Evolutionary conservation across 2,797 vertebrate genomes (phyloP).

Genomic region (Chelmon rostratus): DNA sequence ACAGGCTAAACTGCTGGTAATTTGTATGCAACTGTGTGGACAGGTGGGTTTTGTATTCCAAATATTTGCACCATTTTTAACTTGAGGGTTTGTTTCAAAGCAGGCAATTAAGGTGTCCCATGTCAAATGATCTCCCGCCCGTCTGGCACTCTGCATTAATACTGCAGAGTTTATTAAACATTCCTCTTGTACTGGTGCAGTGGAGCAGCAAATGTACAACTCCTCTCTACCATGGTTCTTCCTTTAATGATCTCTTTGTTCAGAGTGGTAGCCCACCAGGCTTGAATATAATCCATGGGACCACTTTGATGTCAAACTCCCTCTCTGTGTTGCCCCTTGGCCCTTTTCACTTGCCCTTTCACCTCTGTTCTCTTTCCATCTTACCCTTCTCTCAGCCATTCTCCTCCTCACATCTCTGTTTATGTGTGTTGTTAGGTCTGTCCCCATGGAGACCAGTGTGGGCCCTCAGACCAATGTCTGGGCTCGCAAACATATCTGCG

Average conservation of each 20-base stretch:
- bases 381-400: slow-evolving; percentile 24
- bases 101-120: not conserved
- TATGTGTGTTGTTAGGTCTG: slow-evolving; percentile 61
- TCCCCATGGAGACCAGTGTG: slow-evolving; percentile 62
- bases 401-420: slow-evolving; percentile 61
- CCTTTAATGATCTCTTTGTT: slow-evolving; percentile 36
- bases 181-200: slow-evolving; percentile 17
- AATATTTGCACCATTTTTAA: not conserved
- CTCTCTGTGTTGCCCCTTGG: slow-evolving; percentile 15
- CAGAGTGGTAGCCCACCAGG: slow-evolving; percentile 18
- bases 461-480: slow-evolving; percentile 60
- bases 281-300: slow-evolving; percentile 28
- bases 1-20: not conserved
- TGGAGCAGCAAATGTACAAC: slow-evolving; percentile 21
- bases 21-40: not conserved
- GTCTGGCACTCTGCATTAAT: not conserved
- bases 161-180: not conserved
- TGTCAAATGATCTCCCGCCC: not conserved
- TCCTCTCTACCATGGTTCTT: slow-evolving; percentile 1
- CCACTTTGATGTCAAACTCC: slow-evolving; percentile 6
- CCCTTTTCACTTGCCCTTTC: slow-evolving; percentile 38
- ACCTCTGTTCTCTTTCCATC: slow-evolving; percentile 41
- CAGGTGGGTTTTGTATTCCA: not conserved
- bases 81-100: slow-evolving; percentile 1
- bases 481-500: slow-evolving; percentile 54